Evolutionary conservation across 2,888 invertebrate genomes (phyloP), one percentile per base, ranked within the genome.

Genomic region (Troides oblongomaculatus): DNA sequence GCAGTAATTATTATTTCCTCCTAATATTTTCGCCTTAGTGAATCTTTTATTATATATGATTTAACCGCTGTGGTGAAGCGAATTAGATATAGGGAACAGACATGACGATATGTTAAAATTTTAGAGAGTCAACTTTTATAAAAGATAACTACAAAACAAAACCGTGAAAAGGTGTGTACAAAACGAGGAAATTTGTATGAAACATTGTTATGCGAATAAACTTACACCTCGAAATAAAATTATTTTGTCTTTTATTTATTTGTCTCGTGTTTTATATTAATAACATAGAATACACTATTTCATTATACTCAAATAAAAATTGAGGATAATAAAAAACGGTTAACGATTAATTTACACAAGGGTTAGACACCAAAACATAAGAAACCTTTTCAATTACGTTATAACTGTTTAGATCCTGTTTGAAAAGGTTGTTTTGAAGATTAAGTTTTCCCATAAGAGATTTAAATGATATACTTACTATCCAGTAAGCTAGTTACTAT

Each of bases 201-300:
- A 90, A 92, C 87, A 91, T 92, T 92, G 92, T 92, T 92, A 92
- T 90, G 92, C 92, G 91, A 92, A 92, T 92, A 92, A 92, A 92
- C 92, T 91, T 92, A 92, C 92, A 92, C 92, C 92, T 91, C 92
- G 90, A 90, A 85, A 90, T 91, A 91, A 92, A 90, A 87, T 88
- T 87, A 83, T 88, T 84, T 78, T 25, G 89, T 83, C 84, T 91
- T 92, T 92, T 85, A 89, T 89, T 90, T 87, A 23, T 56, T 39
- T 61, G 17, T 39, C n/a, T 61, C 25, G 30, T 14, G 14, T 14
- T 59, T 59, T 59, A 12, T 59, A 30, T 58, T 8, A 21, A n/a
- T 21, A 21, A 0, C 0, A 6, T 56, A 14, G n/a, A 56, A 21
- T n/a, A 56, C 5, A 56, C 7, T 4, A 21, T 56, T 46, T 21